phyloP scores from a whole-genome alignment of 2,888 invertebrate species.

The Auanema freiburgensis region DNA sequence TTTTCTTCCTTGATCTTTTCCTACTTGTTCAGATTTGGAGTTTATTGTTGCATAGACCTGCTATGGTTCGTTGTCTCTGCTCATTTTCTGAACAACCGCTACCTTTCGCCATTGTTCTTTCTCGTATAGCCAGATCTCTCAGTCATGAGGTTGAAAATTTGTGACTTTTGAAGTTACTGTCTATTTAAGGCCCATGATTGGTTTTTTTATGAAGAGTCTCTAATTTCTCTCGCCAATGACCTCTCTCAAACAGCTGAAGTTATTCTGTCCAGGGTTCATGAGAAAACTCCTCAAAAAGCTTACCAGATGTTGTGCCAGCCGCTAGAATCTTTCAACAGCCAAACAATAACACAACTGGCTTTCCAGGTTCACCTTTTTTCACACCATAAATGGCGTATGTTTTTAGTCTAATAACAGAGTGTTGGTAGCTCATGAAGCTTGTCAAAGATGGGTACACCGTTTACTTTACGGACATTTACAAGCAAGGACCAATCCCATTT shows the following conservation, averaged over 20 bases:
- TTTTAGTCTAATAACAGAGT: conserved; percentile 64
- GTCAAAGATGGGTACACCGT: conserved; percentile 68
- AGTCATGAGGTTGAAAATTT: conserved; percentile 35
- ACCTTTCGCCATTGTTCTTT: conserved; percentile 50
- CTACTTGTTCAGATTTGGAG: conserved; percentile 48
- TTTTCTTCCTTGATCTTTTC: neutral
- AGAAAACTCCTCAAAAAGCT: conserved; percentile 32
- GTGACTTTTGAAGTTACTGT: neutral
- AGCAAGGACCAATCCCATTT: conserved; percentile 28
- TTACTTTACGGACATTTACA: conserved; percentile 64
- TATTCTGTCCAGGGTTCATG: conserved; percentile 40
- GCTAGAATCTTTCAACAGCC: conserved; percentile 41
- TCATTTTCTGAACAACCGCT: conserved; percentile 56
- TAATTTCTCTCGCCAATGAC: conserved; percentile 38
- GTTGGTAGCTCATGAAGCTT: conserved; percentile 68
- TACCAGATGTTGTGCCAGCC: conserved; percentile 56
- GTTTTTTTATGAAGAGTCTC: conserved; percentile 57
- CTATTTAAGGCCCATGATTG: conserved; percentile 50
- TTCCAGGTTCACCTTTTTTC: conserved; percentile 58
- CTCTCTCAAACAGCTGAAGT: conserved; percentile 38
- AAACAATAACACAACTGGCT: conserved; percentile 55
- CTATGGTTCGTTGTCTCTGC: conserved; percentile 53
- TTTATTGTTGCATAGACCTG: conserved; percentile 49
- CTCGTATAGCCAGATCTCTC: conserved; percentile 48
- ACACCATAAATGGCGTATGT: conserved; percentile 13